Conservation (phyloP, 2,797 vertebrate species). For the Anguilla megastoma region DNA sequence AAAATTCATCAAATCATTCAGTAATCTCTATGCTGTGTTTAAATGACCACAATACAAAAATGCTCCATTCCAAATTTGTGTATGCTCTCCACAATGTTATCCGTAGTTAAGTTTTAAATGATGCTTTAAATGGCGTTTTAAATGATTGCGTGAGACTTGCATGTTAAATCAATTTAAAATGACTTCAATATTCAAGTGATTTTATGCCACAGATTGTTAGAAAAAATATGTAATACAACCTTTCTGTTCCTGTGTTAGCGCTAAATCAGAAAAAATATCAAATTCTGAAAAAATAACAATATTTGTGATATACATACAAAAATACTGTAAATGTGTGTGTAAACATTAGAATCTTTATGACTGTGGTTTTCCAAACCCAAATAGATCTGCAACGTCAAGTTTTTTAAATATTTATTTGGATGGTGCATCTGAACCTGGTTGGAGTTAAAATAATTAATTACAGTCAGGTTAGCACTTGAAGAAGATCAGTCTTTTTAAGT, state of each 20-base stretch:
- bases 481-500: background rate
- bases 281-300: background rate
- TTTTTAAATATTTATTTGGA: background rate
- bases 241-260: too few species aligned
- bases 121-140: background rate
- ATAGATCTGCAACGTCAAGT: background rate
- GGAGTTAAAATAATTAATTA: background rate
- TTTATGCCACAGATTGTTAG: too few species aligned
- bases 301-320: background rate
- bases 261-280: background rate
- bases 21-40: background rate
- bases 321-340: background rate
- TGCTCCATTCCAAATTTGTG: background rate
- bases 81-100: background rate
- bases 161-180: background rate
- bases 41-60: background rate
- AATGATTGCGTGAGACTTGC: background rate
- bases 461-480: background rate
- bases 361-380: background rate
- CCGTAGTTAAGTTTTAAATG: background rate
- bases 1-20: background rate
- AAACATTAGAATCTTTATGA: background rate
- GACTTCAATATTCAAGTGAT: background rate
- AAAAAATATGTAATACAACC: too few species aligned
- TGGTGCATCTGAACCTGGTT: background rate